A percentile compares a stretch with the other conserved stretches of the same genome.
Evolutionary conservation across 1,140 invertebrate species (phyloP).

Genomic region (Micrasema longulum): DNA sequence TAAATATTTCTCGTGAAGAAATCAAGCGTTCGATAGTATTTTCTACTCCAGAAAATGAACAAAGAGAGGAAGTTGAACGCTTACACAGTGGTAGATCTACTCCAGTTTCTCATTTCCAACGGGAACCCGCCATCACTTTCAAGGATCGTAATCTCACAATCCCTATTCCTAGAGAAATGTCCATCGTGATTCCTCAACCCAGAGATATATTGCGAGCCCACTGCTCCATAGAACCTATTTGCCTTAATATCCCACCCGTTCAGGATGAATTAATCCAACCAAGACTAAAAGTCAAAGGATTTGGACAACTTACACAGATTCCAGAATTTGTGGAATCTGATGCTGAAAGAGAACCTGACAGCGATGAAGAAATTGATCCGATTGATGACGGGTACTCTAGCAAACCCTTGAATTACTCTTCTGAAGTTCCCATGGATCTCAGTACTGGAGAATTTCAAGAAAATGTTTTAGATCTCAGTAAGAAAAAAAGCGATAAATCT

Average conservation of each 20-base stretch:
- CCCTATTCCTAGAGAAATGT: slow-evolving; percentile 50
- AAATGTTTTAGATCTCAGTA: slow-evolving; percentile 89
- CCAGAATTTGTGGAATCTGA: slow-evolving; percentile 64
- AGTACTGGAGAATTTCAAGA: slow-evolving; percentile 71
- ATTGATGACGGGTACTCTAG: slow-evolving; percentile 44
- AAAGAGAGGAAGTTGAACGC: slow-evolving; percentile 59
- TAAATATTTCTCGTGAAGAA: slow-evolving; percentile 65
- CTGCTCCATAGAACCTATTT: slow-evolving; percentile 51
- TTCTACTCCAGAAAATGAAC: slow-evolving; percentile 61
- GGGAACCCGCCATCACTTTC: slow-evolving; percentile 56
- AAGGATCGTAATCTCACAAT: slow-evolving; percentile 39
- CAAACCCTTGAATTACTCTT: slow-evolving; percentile 59
- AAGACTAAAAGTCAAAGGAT: slow-evolving; percentile 74
- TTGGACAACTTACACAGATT: slow-evolving; percentile 71
- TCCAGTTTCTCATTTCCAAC: slow-evolving; percentile 66
- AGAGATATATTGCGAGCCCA: slow-evolving; percentile 48
- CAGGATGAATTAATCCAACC: slow-evolving; percentile 58
- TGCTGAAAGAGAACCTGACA: slow-evolving; percentile 57
- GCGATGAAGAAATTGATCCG: slow-evolving; percentile 55
- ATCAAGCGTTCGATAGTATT: slow-evolving; percentile 64
- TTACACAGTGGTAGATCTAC: slow-evolving; percentile 60
- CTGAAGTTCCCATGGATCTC: slow-evolving; percentile 79
- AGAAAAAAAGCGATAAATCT: slow-evolving; percentile 73
- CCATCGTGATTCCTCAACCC: slow-evolving; percentile 50
- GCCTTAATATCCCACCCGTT: slow-evolving; percentile 51